Evolutionary conservation across 2,113 vertebrate genomes (phyloP).

Genomic region (Ariopsis seemanni): DNA sequence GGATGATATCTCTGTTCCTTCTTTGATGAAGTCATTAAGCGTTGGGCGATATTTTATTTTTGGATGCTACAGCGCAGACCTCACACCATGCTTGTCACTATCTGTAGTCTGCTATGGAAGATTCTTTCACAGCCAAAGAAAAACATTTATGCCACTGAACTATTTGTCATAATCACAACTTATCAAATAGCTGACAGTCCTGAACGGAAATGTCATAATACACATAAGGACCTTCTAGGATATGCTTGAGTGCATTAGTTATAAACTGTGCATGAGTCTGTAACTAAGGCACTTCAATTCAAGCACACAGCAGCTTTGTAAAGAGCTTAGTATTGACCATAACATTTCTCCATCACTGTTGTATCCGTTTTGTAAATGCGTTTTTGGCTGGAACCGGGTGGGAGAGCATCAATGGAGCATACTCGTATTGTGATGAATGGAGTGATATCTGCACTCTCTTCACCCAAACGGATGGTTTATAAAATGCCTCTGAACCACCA

Average conservation of each 20-base stretch:
- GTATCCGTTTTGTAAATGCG: slow-evolving; percentile 38
- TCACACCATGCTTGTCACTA: neutral
- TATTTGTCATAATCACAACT: slow-evolving; percentile 9
- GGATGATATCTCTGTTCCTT: slow-evolving; percentile 17
- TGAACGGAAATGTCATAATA: neutral
- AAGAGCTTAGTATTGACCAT: slow-evolving; percentile 24
- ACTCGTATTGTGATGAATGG: slow-evolving; percentile 43
- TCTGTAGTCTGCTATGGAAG: slow-evolving; percentile 14
- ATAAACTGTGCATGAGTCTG: neutral
- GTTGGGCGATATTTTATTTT: slow-evolving; percentile 15
- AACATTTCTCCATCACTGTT: slow-evolving; percentile 45
- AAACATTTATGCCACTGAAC: neutral
- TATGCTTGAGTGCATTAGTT: neutral
- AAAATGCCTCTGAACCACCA: slow-evolving; percentile 24
- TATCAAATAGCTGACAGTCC: neutral
- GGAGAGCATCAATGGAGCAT: slow-evolving; percentile 20
- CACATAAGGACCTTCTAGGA: neutral
- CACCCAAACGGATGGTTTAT: slow-evolving; percentile 28
- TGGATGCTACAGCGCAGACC: neutral
- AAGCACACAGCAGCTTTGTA: slow-evolving; percentile 22
- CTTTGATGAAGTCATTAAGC: slow-evolving; percentile 32
- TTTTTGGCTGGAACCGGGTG: neutral
- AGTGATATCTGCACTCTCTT: slow-evolving; percentile 18
- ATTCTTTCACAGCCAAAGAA: neutral
- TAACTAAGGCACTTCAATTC: slow-evolving; percentile 13